Conservation (phyloP, 1,140 invertebrate genomes). For the Planococcus citri region DNA sequence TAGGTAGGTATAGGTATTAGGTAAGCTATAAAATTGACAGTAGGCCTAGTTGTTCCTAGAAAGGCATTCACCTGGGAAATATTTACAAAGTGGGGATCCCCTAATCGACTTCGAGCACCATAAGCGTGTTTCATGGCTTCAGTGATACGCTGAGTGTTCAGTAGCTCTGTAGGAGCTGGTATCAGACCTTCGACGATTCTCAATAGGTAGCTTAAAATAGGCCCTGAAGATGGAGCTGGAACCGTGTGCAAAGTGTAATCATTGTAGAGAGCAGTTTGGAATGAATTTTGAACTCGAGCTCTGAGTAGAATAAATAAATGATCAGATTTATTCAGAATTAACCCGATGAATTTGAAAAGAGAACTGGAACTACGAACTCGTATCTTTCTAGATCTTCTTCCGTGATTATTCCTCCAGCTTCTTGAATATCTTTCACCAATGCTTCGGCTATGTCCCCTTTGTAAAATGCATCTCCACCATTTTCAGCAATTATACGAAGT, state of each 20-base stretch:
- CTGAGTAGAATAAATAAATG: constrained; percentile 33
- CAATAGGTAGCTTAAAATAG: constrained; percentile 65
- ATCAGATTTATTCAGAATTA: too few relatives aligned
- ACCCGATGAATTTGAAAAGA: too few relatives aligned
- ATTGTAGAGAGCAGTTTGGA: constrained; percentile 39
- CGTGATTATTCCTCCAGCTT: constrained; percentile 61
- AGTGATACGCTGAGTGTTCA: constrained; percentile 61
- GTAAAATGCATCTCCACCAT: constrained; percentile 50
- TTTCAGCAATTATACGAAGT: constrained; percentile 50
- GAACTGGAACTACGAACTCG: constrained; percentile 27
- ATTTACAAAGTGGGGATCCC: constrained; percentile 52
- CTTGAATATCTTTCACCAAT: constrained; percentile 55
- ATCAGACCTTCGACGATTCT: constrained; percentile 59
- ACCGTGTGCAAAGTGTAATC: constrained; percentile 53
- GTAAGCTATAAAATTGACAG: not conserved
- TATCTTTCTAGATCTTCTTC: constrained; percentile 55
- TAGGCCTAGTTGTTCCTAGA: not conserved
- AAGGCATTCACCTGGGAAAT: constrained; percentile 25
- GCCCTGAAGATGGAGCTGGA: constrained; percentile 71
- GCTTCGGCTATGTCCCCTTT: constrained; percentile 48
- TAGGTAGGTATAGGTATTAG: not conserved
- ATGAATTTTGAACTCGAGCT: constrained; percentile 46
- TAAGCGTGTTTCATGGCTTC: constrained; percentile 94
- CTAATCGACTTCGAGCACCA: constrained; percentile 69
- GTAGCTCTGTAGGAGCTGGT: constrained; percentile 35